Evolutionary conservation across 2,888 invertebrate genomes (phyloP).

Genomic region (Trachelus troglodyta): DNA sequence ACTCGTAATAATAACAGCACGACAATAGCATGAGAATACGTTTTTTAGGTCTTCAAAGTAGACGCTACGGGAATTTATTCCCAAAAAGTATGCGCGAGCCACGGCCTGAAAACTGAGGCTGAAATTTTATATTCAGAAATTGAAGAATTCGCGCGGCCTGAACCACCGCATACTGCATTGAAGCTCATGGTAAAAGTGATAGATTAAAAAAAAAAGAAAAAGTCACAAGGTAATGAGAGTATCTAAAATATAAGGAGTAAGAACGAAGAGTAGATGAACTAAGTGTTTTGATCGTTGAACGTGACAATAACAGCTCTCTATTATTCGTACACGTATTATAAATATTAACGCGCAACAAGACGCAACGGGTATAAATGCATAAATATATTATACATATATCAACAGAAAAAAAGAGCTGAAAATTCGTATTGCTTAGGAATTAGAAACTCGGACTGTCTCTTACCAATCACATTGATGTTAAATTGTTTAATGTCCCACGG

Average conservation of each 20-base stretch:
- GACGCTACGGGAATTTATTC: constrained; percentile 86
- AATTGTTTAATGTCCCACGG: not conserved
- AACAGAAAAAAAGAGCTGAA: constrained; percentile 25
- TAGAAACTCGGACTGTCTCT: not conserved
- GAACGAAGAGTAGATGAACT: constrained; percentile 44
- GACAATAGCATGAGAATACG: not conserved
- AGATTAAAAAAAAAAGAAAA: constrained; percentile 34
- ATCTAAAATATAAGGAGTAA: constrained; percentile 21
- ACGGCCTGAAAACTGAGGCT: constrained; percentile 74
- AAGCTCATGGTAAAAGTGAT: constrained; percentile 73
- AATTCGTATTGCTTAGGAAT: not conserved
- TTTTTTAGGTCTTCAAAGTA: constrained; percentile 78
- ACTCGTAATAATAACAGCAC: not conserved
- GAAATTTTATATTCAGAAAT: constrained; percentile 80
- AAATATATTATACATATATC: constrained; percentile 26
- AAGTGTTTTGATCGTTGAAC: constrained; percentile 51
- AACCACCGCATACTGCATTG: constrained; percentile 79
- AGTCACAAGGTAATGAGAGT: constrained; percentile 19
- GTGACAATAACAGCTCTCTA: constrained; percentile 61
- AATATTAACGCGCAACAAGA: constrained; percentile 19
- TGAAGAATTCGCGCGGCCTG: constrained; percentile 74
- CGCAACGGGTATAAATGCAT: constrained; percentile 4
- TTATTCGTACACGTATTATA: constrained; percentile 26
- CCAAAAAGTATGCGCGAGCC: constrained; percentile 78
- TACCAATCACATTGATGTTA: not conserved